phyloP scores from a whole-genome alignment of 2,797 vertebrate species.

The Microhierax caerulescens region DNA sequence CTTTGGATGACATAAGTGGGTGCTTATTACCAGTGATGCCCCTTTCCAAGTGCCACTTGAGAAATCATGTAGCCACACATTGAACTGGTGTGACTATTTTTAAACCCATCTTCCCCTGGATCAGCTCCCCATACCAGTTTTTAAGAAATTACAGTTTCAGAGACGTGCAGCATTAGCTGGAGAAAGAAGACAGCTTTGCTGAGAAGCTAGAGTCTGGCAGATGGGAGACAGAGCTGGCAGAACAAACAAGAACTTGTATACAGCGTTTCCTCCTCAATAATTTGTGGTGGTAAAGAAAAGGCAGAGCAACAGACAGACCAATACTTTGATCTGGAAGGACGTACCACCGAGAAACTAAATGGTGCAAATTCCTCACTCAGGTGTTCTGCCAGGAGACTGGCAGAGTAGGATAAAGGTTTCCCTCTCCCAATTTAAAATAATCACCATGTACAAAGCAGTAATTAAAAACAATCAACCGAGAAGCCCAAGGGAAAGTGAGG shows the following conservation, averaged over 20 bases:
- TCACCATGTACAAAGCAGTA: background rate
- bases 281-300: background rate
- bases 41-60: background rate
- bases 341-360: background rate
- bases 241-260: background rate
- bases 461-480: background rate
- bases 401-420: background rate
- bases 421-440: background rate
- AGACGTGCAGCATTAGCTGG: background rate
- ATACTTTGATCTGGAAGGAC: background rate
- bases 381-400: background rate
- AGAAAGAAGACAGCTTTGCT: background rate
- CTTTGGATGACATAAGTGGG: background rate
- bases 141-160: background rate
- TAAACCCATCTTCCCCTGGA: background rate
- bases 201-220: background rate
- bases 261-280: background rate
- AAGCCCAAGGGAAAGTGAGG: background rate
- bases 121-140: background rate
- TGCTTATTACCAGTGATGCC: background rate
- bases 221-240: background rate
- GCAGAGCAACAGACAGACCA: background rate
- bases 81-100: background rate
- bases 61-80: background rate
- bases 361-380: background rate